Conservation (phyloP, 2,888 invertebrate genomes). For the Melangyna quadrimaculata region DNA sequence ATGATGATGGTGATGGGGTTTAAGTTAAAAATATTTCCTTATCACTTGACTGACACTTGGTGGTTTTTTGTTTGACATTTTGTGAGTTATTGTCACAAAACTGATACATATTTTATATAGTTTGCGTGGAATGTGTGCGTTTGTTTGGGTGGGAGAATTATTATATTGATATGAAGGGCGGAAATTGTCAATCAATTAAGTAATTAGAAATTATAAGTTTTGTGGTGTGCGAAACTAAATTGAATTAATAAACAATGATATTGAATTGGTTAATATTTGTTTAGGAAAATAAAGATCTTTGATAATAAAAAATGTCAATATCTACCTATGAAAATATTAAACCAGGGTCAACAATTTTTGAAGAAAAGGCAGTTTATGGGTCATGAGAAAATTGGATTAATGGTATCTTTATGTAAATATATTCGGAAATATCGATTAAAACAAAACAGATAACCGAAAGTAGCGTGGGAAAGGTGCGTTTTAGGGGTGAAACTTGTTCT, state of each 20-base stretch:
- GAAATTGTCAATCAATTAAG: constrained; percentile 12
- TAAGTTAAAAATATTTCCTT: constrained; percentile 71
- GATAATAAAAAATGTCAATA: neutral
- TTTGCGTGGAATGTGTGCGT: neutral
- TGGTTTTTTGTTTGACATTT: constrained; percentile 62
- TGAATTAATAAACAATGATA: neutral
- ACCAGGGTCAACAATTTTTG: too few relatives aligned
- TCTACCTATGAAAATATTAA: too few relatives aligned
- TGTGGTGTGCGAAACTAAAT: constrained; percentile 21
- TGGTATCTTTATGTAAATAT: too few relatives aligned
- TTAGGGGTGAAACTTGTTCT: too few relatives aligned
- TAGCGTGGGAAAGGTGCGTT: too few relatives aligned
- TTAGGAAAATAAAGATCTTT: neutral
- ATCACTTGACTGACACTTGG: constrained; percentile 67
- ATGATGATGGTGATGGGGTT: constrained; percentile 32
- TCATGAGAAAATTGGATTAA: too few relatives aligned
- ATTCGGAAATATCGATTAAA: too few relatives aligned
- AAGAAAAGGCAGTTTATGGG: too few relatives aligned
- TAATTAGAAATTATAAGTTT: too few relatives aligned
- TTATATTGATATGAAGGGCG: neutral
- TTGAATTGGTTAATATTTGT: neutral
- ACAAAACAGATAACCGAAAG: too few relatives aligned
- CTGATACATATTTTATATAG: neutral
- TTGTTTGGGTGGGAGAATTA: neutral
- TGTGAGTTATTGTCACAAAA: constrained; percentile 52